Evolutionary conservation across 2,797 vertebrate genomes (phyloP).

Genomic region (Heliangelus exortis): DNA sequence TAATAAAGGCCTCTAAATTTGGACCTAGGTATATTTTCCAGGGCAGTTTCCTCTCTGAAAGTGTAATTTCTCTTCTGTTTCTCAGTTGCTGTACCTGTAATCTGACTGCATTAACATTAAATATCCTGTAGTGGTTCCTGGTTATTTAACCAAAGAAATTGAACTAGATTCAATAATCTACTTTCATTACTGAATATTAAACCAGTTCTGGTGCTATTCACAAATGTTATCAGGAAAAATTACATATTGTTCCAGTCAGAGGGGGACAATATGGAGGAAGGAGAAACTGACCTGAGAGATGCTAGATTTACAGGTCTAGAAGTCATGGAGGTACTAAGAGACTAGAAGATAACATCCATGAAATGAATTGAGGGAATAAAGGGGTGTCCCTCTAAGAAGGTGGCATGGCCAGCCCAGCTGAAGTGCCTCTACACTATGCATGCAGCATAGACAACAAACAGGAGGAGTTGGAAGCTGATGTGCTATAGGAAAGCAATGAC

Average conservation of each 20-base stretch:
- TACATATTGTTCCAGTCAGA: neutral
- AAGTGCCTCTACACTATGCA: too few relatives aligned
- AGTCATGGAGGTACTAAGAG: too few relatives aligned
- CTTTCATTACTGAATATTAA: neutral
- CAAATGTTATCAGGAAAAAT: neutral
- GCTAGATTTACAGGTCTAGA: too few relatives aligned
- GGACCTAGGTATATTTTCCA: neutral
- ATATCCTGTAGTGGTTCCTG: neutral
- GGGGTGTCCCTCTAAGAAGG: too few relatives aligned
- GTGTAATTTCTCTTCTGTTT: neutral
- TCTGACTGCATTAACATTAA: neutral
- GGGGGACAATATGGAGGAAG: too few relatives aligned
- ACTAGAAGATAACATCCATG: too few relatives aligned
- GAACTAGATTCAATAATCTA: neutral
- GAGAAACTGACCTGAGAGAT: too few relatives aligned
- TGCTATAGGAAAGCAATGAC: too few relatives aligned
- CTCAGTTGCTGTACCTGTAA: neutral
- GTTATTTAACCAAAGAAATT: conserved; percentile 25
- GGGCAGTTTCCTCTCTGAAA: neutral
- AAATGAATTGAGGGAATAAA: too few relatives aligned
- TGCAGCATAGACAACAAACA: too few relatives aligned
- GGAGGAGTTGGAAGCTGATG: too few relatives aligned
- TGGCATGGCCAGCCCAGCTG: too few relatives aligned
- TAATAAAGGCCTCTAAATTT: neutral
- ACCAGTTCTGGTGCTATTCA: neutral